Evolutionary conservation across 2,888 invertebrate species (phyloP).

Genomic region (Drosophila quinaria): DNA sequence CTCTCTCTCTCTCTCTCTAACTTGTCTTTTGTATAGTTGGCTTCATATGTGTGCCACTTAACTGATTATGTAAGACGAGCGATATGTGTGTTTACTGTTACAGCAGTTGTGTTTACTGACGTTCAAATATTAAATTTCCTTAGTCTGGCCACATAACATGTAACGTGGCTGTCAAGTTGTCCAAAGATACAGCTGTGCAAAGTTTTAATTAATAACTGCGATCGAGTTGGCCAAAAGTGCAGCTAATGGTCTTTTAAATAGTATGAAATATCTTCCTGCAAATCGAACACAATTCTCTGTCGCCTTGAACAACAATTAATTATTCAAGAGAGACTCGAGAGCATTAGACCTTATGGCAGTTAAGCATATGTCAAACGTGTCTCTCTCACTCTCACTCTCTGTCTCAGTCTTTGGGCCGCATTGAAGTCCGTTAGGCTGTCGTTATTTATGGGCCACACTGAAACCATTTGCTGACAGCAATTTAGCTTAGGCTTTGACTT

Average conservation of each 20-base stretch:
- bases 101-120: constrained; percentile 57
- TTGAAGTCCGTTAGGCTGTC: constrained; percentile 53
- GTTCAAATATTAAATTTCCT: constrained; percentile 55
- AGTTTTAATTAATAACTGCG: constrained; percentile 75
- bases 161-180: constrained; percentile 39
- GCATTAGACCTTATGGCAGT: constrained; percentile 52
- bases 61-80: constrained; percentile 73
- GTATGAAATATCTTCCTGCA: constrained; percentile 8
- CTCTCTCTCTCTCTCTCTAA: neutral
- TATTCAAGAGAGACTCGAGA: constrained; percentile 52
- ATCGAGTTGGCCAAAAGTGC: constrained; percentile 31
- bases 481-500: constrained; percentile 37
- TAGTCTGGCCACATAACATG: constrained; percentile 24
- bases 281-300: constrained; percentile 63
- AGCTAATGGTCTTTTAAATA: constrained; percentile 52
- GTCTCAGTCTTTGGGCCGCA: neutral
- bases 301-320: constrained; percentile 61
- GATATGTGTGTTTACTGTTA: constrained; percentile 24
- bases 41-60: constrained; percentile 65
- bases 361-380: constrained; percentile 61
- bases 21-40: constrained; percentile 10
- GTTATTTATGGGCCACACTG: constrained; percentile 65
- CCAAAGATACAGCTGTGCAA: constrained; percentile 47
- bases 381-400: constrained; percentile 10
- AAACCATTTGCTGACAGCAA: constrained; percentile 68